These are phyloP conservation scores for Mus spretus DNA, from an alignment of 2,797 vertebrate genomes.

Conservation along the genomic window DNA sequence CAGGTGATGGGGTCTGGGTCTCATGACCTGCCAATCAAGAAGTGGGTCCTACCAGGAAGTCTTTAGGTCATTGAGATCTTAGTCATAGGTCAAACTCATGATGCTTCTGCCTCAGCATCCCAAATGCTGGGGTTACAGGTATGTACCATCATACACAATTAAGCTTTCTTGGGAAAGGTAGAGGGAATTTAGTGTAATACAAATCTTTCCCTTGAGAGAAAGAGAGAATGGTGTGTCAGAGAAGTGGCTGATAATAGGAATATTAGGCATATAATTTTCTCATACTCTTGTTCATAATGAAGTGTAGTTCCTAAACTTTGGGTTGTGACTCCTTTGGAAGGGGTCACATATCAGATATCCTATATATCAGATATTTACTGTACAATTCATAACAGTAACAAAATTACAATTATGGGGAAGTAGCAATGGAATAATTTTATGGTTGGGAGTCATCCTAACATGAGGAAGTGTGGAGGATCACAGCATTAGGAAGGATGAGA, in stretches of 20 bases:
- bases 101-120: too few species aligned
- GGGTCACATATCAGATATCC: too few species aligned
- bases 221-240: neutral
- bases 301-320: neutral
- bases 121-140: neutral
- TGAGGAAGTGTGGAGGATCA: neutral
- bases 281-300: neutral
- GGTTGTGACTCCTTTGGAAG: neutral
- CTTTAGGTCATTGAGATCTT: neutral
- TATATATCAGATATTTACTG: neutral
- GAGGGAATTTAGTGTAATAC: constrained; percentile 4
- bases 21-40: neutral
- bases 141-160: neutral
- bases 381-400: neutral
- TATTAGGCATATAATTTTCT: neutral
- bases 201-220: neutral
- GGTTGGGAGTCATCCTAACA: neutral
- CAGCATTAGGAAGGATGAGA: neutral
- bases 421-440: neutral
- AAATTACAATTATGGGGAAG: neutral
- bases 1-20: neutral
- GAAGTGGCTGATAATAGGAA: neutral
- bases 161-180: neutral
- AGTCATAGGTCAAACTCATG: neutral
- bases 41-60: neutral